Base-by-base conservation (phyloP, 2,888 invertebrate species). In the Saturnia pavonia region DNA sequence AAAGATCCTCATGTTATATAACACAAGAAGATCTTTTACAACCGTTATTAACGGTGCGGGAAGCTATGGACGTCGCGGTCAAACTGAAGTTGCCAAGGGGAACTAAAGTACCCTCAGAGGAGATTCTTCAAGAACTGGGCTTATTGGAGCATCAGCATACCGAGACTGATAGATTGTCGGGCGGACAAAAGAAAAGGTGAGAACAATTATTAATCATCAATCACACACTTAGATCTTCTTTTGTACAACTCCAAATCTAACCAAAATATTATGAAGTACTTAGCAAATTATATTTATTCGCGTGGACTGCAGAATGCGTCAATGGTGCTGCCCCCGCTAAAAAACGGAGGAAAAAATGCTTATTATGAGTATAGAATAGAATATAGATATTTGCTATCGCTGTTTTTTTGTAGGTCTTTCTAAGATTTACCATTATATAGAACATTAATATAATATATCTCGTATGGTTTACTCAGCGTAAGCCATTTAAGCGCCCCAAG, bases 11-110 rank as follows among this genome's bases (percentile, higher is more conserved):
- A 9, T 97, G 97, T 82, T 97, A 97, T 90, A 97, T 97, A 79
- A 97, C 97, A 76, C 97, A 97, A 84, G 96, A 96, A 74, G 96
- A 97, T 81, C 91, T 96, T 34, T 95, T 97, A 34, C 96, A 97
- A 80, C 96, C 96, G 0, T 92, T 97, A 75, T 94, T 97, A 11
- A 96, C 96, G 0, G 96, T 97, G 0, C 86, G 93, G 12, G 97
- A 98, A 85, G 94, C 97, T 16, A 97, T 97, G 96, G 95, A 95
- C 88, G 95, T 97, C 69, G 96, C 97, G 0, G 97, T 97, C 54
- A 95, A 95, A 73, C 92, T 98, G 42, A 97, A 97, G 85, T 90
- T 97, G n/a, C 94, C 95, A 0, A 86, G 80, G 75, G 91, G 91
- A 76, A 88, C 81, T 54, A 95, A 90, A 77, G 90, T 83, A 72